Evolutionary conservation across 2,113 vertebrate genomes (phyloP), one percentile per base, ranked within the genome.

Genomic region (Cricetomys ansorgei): DNA sequence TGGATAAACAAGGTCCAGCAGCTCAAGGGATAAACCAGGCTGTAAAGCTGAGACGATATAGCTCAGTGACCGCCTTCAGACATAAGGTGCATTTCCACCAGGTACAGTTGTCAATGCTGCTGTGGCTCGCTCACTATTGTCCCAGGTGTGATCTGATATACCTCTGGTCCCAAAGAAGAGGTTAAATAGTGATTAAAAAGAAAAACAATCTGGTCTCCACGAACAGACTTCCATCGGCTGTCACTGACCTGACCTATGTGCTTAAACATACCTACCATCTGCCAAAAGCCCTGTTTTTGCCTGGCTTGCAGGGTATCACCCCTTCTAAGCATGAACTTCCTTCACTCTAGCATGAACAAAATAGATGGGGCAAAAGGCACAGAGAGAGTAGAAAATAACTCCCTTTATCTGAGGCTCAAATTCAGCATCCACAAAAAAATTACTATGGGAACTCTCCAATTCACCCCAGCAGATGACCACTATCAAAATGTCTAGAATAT

Each of bases 71-170:
- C 31, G 57, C 67, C 27, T 65, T n/a, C 17, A 31, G 15, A 37
- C 9, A 62, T 48, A 55, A 83, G 59, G 37, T 3, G 0, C 19
- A 4, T 13, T 21, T 55, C 40, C 29, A 55, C 9, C 0, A 0
- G 7, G 7, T n/a, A 75, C 43, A 34, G 43, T 16, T 15, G 4
- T 31, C 57, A n/a, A 0, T 11, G 11, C 34, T 0, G 0, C 34
- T 3, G 43, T 67, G 29, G 13, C 34, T 59, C 64, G 16, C 31
- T 55, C 76, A 9, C 10, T 2, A 12, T 19, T 5, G 34, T 37
- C 17, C 6, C 17, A 1, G 27, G 7, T 25, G 1, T 34, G 37
- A 59, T 19, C 53, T 57, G 50, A 37, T 29, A 50, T 11, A 31
- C 12, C 34, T 73, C 3, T 10, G 0, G 31, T 23, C 31, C 64